Evolutionary conservation across 2,113 vertebrate species (phyloP), one percentile per base, ranked within the genome.

Genomic region (Choloepus hoffmanni): DNA sequence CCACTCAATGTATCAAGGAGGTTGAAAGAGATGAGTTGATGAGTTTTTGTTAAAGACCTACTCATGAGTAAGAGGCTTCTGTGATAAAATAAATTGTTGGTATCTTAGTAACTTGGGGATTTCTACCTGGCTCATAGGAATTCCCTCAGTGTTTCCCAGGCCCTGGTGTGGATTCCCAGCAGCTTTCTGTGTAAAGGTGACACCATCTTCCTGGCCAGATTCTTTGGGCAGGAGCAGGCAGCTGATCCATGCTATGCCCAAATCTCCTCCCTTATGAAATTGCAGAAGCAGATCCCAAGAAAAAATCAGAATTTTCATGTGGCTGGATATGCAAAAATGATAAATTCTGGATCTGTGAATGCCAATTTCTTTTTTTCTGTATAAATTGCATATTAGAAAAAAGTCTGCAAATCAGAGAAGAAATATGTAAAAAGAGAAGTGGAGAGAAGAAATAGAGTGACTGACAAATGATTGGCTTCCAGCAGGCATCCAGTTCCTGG

Each of bases 31-130:
- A 15, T 65, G 76, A 43, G 45, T 5, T 21, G 30, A 4, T 50
- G 76, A 53, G 43, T 43, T 53, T 40, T 33, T 82, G 43, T 28
- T 82, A 43, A 63, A 8, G 18, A n/a, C 14, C 19, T 50, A 26
- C 8, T 3, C 4, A 53, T 6, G 26, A 43, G 9, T 50, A 19
- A 33, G 24, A 26, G 2, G 2, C 26, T 43, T 1, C 9, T 9
- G 5, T 13, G 33, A 8, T 13, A 5, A 58, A 21, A 67, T 60
- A 65, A 85, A n/a, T 36, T 45, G 43, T 9, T 85, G 28, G 81
- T 10, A 33, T 24, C 79, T 28, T 23, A 33, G 23, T 33, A 40
- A 16, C 26, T 36, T 21, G 15, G 40, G 16, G 55, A 13, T 72
- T 13, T 79, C 65, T 24, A 23, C 26, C 18, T 30, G 26, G 74